These are phyloP conservation scores for Motacilla alba DNA, from an alignment of 2,113 vertebrate genomes.

Conservation along the genomic window DNA sequence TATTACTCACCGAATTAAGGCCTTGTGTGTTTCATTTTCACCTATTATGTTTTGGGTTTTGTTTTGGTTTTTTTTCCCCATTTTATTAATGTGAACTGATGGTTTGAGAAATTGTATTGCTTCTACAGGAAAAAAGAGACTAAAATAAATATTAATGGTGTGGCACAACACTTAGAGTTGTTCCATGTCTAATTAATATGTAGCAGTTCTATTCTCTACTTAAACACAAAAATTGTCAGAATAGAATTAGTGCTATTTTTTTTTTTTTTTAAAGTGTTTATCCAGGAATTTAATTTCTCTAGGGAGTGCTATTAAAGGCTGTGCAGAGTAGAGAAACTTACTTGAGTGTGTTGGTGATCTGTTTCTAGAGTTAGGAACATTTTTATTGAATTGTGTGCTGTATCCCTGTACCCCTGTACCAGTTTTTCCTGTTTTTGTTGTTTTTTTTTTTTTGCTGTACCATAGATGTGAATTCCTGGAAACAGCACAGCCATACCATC, in stretches of 20 bases:
- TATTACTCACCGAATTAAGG: not conserved
- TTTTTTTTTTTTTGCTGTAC: not conserved
- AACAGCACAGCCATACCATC: not conserved
- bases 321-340: not conserved
- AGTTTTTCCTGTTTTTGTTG: not conserved
- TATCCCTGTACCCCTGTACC: not conserved
- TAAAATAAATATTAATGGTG: constrained; percentile 28
- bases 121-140: not conserved
- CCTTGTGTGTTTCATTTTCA: not conserved
- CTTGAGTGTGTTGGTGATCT: not conserved
- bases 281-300: constrained; percentile 13
- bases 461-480: not conserved
- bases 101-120: not conserved
- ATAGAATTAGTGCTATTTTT: not conserved
- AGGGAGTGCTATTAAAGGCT: not conserved
- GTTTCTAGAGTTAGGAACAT: not conserved
- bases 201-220: constrained; percentile 11
- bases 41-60: not conserved
- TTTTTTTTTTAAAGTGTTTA: not conserved
- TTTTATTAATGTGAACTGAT: not conserved
- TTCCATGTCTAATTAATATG: constrained; percentile 14
- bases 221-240: not conserved
- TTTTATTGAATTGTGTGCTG: not conserved
- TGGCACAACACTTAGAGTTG: not conserved
- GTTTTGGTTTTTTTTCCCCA: not conserved